phyloP scores from a whole-genome alignment of 2,888 invertebrate genomes.

The Mimachlamys varia region DNA sequence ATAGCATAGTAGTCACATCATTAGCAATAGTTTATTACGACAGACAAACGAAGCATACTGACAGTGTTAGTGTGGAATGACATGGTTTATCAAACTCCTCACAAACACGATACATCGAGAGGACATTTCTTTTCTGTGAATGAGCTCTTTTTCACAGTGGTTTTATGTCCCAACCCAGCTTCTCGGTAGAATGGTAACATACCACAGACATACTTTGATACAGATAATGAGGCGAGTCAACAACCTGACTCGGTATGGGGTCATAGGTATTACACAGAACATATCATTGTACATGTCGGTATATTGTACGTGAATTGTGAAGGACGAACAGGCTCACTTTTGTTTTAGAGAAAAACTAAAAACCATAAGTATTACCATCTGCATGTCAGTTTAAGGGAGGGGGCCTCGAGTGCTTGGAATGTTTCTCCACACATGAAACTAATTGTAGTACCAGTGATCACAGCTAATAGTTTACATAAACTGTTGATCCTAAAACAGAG shows the following conservation, averaged over 20 bases:
- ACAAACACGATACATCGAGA: no score
- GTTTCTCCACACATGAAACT: slow-evolving; percentile 36
- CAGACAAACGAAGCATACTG: no score
- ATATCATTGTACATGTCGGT: neutral
- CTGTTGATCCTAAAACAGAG: slow-evolving; percentile 13
- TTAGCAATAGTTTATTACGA: no score
- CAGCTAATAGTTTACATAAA: slow-evolving; percentile 24
- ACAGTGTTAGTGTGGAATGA: no score
- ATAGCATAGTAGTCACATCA: no score
- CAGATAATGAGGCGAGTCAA: neutral
- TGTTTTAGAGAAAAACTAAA: slow-evolving; percentile 19
- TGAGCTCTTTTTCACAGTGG: no score
- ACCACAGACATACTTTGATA: neutral
- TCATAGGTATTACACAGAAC: neutral
- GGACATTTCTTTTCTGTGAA: no score
- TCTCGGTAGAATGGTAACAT: neutral
- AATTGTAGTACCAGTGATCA: slow-evolving; percentile 13
- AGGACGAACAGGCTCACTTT: neutral
- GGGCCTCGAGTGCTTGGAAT: slow-evolving; percentile 5
- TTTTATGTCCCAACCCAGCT: neutral
- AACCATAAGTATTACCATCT: neutral
- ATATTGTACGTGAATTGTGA: neutral
- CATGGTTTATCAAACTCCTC: no score
- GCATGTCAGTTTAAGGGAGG: neutral
- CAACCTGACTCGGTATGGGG: neutral